These are phyloP conservation scores for Phaenicophaeus curvirostris DNA, from an alignment of 2,797 vertebrate genomes.

Conservation along the genomic window DNA sequence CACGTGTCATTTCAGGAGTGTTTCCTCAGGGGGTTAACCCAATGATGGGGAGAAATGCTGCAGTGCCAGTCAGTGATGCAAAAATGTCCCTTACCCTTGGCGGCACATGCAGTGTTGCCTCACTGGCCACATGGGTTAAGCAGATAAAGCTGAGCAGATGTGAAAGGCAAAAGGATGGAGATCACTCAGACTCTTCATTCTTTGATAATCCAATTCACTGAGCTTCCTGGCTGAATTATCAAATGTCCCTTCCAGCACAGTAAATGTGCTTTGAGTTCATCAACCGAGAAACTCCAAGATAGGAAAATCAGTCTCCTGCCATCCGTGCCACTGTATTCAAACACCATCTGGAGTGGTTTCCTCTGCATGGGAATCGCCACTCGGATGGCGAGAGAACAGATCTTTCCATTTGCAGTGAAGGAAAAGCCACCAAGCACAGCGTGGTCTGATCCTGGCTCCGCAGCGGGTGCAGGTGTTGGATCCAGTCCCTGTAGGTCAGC, in stretches of 20 bases:
- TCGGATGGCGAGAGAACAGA: not conserved
- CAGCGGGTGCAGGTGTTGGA: not conserved
- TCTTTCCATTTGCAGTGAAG: not conserved
- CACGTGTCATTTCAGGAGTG: accelerated
- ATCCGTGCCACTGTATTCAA: not conserved
- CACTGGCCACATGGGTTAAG: not conserved
- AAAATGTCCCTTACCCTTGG: not conserved
- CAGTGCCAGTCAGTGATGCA: accelerated
- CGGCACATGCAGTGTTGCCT: not conserved
- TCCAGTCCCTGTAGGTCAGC: not conserved
- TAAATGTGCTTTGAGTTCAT: not conserved
- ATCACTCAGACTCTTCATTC: not conserved
- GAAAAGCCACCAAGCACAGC: not conserved
- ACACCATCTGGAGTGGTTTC: not conserved
- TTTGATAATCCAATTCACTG: not conserved
- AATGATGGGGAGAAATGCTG: accelerated
- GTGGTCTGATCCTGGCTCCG: not conserved
- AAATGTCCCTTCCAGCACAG: not conserved
- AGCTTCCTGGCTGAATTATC: not conserved
- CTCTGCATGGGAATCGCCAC: not conserved
- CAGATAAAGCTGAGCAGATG: not conserved
- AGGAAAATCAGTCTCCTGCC: not conserved
- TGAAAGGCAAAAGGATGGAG: not conserved
- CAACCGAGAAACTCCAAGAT: not conserved
- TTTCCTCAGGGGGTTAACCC: not conserved